phyloP scores from a whole-genome alignment of 2,888 invertebrate species.

The Lepidonotus clava region DNA sequence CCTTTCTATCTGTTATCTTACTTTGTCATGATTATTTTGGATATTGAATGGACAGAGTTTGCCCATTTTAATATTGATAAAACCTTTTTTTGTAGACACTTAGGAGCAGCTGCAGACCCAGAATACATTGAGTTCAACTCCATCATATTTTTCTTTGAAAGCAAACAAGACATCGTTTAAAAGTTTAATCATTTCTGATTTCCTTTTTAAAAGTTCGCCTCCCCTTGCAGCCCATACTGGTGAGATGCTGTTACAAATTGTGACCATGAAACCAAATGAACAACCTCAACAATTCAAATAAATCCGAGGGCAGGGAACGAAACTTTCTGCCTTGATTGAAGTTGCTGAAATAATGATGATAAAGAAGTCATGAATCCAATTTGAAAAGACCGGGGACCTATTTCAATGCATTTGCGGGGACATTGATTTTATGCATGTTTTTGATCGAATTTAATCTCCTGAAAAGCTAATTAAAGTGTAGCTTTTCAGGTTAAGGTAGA shows the following conservation, averaged over 20 bases:
- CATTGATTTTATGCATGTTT: not conserved
- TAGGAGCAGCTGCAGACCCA: too few species aligned
- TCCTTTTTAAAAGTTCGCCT: too few species aligned
- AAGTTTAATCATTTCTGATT: too few species aligned
- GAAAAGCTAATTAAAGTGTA: not conserved
- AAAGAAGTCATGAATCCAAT: conserved; percentile 1
- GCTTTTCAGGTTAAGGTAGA: not conserved
- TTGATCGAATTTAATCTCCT: not conserved
- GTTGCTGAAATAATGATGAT: not conserved
- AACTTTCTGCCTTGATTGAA: not conserved
- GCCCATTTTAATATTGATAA: too few species aligned
- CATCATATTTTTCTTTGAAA: too few species aligned
- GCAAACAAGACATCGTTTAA: too few species aligned
- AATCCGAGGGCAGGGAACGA: not conserved
- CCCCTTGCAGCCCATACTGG: not conserved
- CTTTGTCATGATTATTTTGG: too few species aligned
- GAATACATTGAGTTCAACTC: too few species aligned
- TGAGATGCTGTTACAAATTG: not conserved
- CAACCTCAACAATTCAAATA: not conserved
- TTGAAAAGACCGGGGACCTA: not conserved
- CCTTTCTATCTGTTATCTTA: too few species aligned
- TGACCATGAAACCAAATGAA: not conserved
- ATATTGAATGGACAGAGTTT: too few species aligned
- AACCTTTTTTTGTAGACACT: too few species aligned
- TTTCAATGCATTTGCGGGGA: not conserved